Evolutionary conservation across 2,797 vertebrate genomes (phyloP).

Genomic region (Tenualosa thibaudeaui): DNA sequence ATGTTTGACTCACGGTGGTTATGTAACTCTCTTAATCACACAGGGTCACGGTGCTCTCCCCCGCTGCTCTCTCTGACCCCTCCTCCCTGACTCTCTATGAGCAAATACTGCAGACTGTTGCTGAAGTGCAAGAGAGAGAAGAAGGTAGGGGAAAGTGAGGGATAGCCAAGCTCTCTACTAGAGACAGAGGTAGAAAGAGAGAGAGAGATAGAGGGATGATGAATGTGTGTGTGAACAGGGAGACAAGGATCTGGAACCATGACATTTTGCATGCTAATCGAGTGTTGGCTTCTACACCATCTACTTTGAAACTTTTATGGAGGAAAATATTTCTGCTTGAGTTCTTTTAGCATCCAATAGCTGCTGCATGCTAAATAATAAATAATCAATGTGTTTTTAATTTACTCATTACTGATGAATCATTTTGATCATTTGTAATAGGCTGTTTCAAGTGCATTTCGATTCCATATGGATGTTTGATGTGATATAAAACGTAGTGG

Average conservation of each 20-base stretch:
- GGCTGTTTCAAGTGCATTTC: too few species aligned
- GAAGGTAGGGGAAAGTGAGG: neutral
- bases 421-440: too few species aligned
- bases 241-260: neutral
- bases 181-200: neutral
- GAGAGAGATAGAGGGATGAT: neutral
- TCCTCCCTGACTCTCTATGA: neutral
- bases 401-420: too few species aligned
- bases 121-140: neutral
- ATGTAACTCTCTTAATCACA: slow-evolving; percentile 4
- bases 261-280: neutral
- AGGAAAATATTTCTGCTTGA: neutral
- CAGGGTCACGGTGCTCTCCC: neutral
- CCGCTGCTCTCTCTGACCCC: neutral
- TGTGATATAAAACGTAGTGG: too few species aligned
- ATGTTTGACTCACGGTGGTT: neutral
- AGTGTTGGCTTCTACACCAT: neutral
- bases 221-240: neutral
- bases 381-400: too few species aligned
- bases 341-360: neutral
- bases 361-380: too few species aligned
- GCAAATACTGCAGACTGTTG: neutral
- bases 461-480: too few species aligned
- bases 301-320: neutral
- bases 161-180: neutral